A percentile compares a stretch with the other conserved stretches of the same genome.
phyloP scores from a whole-genome alignment of 1,140 invertebrate genomes.

The Dufourea novaeangliae region DNA sequence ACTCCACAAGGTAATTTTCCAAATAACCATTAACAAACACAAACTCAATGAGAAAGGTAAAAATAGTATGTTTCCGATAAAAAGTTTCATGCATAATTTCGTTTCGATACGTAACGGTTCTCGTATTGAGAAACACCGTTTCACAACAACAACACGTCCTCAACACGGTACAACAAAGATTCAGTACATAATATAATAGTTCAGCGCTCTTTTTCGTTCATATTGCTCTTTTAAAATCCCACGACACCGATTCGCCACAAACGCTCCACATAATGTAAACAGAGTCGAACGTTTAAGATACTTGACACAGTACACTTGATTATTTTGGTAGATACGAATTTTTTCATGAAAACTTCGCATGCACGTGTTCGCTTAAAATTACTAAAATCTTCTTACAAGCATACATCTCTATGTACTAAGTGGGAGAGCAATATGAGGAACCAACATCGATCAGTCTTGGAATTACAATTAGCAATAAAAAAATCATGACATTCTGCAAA shows the following conservation, averaged over 20 bases:
- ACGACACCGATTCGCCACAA: constrained; percentile 4
- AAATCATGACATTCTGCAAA: constrained; percentile 76
- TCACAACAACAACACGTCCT: constrained; percentile 16
- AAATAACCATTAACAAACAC: constrained; percentile 37
- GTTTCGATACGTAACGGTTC: not conserved
- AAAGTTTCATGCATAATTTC: not conserved
- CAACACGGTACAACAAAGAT: not conserved
- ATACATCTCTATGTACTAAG: not conserved
- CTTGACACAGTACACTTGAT: constrained; percentile 18
- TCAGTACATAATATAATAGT: constrained; percentile 8
- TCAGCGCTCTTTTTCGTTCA: constrained; percentile 12
- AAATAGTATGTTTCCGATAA: constrained; percentile 10
- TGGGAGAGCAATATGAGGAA: constrained; percentile 71
- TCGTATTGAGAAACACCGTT: not conserved
- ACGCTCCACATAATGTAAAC: constrained; percentile 25
- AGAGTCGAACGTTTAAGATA: constrained; percentile 22
- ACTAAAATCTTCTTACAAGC: constrained; percentile 6
- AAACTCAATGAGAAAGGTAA: constrained; percentile 20
- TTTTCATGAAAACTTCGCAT: not conserved
- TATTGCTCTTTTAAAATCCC: constrained; percentile 31
- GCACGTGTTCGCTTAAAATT: not conserved
- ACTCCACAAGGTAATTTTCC: constrained; percentile 27
- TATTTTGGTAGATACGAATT: constrained; percentile 16
- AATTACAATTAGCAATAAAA: constrained; percentile 77
- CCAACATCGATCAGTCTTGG: constrained; percentile 80